Evolutionary conservation across 1,140 invertebrate genomes (phyloP).

Genomic region (Drosophila prosaltans): DNA sequence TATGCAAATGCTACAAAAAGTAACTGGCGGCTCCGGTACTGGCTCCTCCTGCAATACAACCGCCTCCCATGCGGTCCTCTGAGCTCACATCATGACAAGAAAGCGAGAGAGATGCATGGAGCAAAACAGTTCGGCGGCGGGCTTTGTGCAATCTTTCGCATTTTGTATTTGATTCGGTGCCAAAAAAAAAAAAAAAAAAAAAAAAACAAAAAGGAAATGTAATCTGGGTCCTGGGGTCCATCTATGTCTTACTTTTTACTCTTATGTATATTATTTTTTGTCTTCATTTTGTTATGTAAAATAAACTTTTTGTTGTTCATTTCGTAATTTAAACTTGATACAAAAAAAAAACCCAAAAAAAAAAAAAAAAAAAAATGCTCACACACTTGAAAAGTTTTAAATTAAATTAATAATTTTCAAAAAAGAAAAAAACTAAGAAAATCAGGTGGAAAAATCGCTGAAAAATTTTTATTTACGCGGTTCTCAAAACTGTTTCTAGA

Average conservation of each 20-base stretch:
- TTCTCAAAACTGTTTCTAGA: not conserved
- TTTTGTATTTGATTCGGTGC: constrained; percentile 70
- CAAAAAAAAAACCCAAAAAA: constrained; percentile 10
- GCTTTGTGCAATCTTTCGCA: constrained; percentile 61
- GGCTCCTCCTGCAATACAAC: constrained; percentile 27
- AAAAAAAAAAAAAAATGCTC: constrained; percentile 68
- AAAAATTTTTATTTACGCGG: constrained; percentile 55
- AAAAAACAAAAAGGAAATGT: not conserved
- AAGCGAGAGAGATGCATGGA: constrained; percentile 9
- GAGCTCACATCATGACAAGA: constrained; percentile 31
- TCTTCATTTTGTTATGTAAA: constrained; percentile 72
- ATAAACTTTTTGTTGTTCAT: constrained; percentile 66
- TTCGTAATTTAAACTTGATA: constrained; percentile 35
- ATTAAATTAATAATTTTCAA: constrained; percentile 58
- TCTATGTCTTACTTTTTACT: constrained; percentile 23
- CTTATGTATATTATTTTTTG: constrained; percentile 33
- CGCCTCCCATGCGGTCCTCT: constrained; percentile 65
- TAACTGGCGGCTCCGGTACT: constrained; percentile 68
- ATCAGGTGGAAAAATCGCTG: not conserved
- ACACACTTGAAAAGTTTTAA: constrained; percentile 82
- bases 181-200: constrained; percentile 34
- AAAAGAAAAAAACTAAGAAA: constrained; percentile 34
- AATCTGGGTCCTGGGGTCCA: constrained; percentile 24
- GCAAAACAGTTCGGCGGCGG: constrained; percentile 41
- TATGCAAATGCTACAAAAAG: constrained; percentile 81